Evolutionary conservation across 2,113 vertebrate genomes (phyloP), one percentile per base, ranked within the genome.

Genomic region (Microtus oregoni): DNA sequence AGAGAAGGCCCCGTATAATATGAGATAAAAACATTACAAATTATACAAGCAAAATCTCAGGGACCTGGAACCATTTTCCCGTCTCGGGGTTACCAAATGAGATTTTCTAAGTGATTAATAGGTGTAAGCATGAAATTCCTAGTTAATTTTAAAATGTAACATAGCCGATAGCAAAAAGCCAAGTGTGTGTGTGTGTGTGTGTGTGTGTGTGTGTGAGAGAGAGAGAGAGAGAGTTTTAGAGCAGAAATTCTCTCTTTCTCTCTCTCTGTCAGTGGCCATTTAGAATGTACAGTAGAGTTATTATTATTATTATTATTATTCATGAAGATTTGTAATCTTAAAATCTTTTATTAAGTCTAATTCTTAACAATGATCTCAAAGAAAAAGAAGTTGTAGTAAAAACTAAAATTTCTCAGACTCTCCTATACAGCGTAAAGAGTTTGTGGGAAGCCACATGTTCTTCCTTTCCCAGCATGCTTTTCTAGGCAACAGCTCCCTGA

Each of bases 311-410:
- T 92, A 55, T 82, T 58, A 50, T 73, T 47, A 73, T 91, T 89
- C 20, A 86, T 90, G 30, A 44, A 89, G 93, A 61, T 17, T 24
- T 79, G 24, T 65, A 65, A 79, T 86, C 19, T 73, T 91, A 96
- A 94, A 78, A 13, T 70, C 22, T 41, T 72, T 52, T 72, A 70
- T 81, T 89, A 68, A 32, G 44, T 38, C 20, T 72, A 82, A 76
- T 73, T 89, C 32, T 70, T 67, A 83, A 52, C 30, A 52, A 67
- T 81, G 72, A 73, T 89, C 20, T 91, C 24, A 52, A 81, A 85
- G 19, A 92, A 94, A 85, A 86, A 61, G 4, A 89, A 7, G 19
- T 41, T 3, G 41, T 73, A 47, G 50, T 70, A 92, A 96, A 41
- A 30, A 52, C 24, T 32, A 7, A 47, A 63, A 12, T 30, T 75